Conservation (phyloP, 2,888 invertebrate genomes). For the Hesperia comma region DNA sequence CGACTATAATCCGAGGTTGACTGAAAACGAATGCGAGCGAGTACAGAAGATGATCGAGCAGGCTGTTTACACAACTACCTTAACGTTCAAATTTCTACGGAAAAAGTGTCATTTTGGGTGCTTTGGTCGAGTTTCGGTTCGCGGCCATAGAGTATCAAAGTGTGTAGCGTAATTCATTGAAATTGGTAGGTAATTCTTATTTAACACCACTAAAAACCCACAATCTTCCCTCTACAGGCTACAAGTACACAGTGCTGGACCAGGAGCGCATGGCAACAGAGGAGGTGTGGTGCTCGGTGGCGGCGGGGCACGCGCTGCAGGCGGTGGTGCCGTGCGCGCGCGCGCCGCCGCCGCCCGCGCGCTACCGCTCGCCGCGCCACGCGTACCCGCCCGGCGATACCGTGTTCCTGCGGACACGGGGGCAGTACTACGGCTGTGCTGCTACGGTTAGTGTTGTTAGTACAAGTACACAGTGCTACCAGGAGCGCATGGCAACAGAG, state of each 20-base stretch:
- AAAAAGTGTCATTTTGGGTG: too few relatives aligned
- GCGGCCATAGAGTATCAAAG: too few relatives aligned
- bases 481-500: constrained; percentile 85
- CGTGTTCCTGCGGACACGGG: constrained; percentile 90
- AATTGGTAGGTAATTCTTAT: too few relatives aligned
- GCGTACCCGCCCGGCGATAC: constrained; percentile 87
- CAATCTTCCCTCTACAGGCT: constrained; percentile 50
- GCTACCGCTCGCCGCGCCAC: constrained; percentile 60
- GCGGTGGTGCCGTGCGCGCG: constrained; percentile 75
- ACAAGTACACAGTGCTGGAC: constrained; percentile 75
- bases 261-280: constrained; percentile 86
- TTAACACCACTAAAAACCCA: too few relatives aligned
- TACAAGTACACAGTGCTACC: constrained; percentile 79
- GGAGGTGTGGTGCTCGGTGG: constrained; percentile 87
- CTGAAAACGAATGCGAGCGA: too few relatives aligned
- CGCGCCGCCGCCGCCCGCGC: constrained; percentile 51
- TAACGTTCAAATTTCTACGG: too few relatives aligned
- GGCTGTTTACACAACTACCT: too few relatives aligned
- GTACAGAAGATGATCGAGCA: too few relatives aligned
- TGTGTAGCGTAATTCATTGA: too few relatives aligned
- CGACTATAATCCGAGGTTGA: too few relatives aligned
- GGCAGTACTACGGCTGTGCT: constrained; percentile 91
- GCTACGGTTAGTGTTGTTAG: constrained; percentile 88
- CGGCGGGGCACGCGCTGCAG: constrained; percentile 88
- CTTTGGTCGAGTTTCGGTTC: too few relatives aligned